These are phyloP conservation scores for Monarcha castaneiventris DNA, from an alignment of 2,113 vertebrate species.

Conservation along the genomic window DNA sequence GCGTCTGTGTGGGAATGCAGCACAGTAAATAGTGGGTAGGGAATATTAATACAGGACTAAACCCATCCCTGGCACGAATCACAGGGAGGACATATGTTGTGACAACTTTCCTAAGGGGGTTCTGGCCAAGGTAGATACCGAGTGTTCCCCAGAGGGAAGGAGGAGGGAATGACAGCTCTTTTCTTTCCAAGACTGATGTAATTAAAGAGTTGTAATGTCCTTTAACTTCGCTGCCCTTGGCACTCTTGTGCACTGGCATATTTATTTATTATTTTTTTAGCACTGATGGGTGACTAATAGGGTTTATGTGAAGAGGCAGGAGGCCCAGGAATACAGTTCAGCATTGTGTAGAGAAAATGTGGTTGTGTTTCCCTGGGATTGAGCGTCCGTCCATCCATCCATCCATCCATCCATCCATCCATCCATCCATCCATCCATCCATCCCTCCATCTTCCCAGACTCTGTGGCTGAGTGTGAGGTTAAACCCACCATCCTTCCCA, in stretches of 20 bases:
- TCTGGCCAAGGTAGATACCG: conserved; percentile 47
- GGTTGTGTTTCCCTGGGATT: neutral
- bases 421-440: neutral
- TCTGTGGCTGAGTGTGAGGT: neutral
- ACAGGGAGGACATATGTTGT: conserved; percentile 4
- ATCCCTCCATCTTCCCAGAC: neutral
- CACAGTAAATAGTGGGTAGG: conserved; percentile 7
- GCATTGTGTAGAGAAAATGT: neutral
- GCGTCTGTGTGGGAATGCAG: neutral
- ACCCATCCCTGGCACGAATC: neutral
- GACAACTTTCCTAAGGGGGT: conserved; percentile 32
- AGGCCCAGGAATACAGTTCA: neutral
- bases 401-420: neutral
- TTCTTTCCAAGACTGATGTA: conserved; percentile 29
- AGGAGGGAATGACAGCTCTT: conserved; percentile 25
- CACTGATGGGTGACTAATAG: neutral
- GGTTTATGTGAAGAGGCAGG: neutral
- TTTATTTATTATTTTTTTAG: conserved; percentile 7
- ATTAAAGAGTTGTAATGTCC: conserved; percentile 55
- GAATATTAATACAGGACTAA: conserved; percentile 41
- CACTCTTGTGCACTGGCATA: neutral
- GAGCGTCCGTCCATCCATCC: neutral
- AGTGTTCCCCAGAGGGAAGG: neutral
- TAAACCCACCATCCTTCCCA: neutral
- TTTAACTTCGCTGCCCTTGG: conserved; percentile 44